Percentiles rank a stretch among this genome's conserved stretches.
Evolutionary conservation across 2,797 vertebrate species (phyloP).

Genomic region (Coendou prehensilis): DNA sequence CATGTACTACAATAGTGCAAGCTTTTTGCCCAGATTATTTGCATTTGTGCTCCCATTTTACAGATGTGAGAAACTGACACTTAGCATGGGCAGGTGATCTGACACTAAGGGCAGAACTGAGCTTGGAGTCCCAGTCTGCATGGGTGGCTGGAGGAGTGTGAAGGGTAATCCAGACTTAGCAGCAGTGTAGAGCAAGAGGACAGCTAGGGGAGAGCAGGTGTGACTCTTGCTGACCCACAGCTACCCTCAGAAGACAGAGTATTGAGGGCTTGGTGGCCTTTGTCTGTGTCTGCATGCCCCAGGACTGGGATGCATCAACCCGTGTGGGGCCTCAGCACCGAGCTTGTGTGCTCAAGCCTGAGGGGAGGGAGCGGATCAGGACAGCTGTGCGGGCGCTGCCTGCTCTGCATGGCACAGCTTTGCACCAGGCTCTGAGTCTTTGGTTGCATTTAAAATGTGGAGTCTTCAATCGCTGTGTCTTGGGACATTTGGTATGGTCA

Average conservation of each 20-base stretch:
- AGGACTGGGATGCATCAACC: not conserved
- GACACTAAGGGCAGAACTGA: not conserved
- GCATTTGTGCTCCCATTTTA: not conserved
- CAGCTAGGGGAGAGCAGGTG: not conserved
- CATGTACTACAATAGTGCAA: not conserved
- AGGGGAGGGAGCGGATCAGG: fast-evolving
- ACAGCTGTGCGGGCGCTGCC: not conserved
- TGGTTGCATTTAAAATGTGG: not conserved
- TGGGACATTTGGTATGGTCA: not conserved
- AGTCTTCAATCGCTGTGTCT: not conserved
- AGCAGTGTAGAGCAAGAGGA: not conserved
- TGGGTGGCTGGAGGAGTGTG: not conserved
- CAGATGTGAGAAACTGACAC: not conserved
- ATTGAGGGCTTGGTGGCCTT: not conserved
- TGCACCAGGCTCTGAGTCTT: not conserved
- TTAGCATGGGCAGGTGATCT: not conserved
- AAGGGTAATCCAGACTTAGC: not conserved
- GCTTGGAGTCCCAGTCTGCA: not conserved
- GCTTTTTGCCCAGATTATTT: not conserved
- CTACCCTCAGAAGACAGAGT: not conserved
- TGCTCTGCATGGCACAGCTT: not conserved
- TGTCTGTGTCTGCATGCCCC: not conserved
- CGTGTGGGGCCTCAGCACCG: not conserved
- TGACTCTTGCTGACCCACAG: not conserved
- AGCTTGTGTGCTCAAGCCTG: fast-evolving